Percentiles rank a stretch among this genome's conserved stretches.
Evolutionary conservation across 92 coral and sea anemone species (phyloP).

Genomic region (Zoanthus gigantus): DNA sequence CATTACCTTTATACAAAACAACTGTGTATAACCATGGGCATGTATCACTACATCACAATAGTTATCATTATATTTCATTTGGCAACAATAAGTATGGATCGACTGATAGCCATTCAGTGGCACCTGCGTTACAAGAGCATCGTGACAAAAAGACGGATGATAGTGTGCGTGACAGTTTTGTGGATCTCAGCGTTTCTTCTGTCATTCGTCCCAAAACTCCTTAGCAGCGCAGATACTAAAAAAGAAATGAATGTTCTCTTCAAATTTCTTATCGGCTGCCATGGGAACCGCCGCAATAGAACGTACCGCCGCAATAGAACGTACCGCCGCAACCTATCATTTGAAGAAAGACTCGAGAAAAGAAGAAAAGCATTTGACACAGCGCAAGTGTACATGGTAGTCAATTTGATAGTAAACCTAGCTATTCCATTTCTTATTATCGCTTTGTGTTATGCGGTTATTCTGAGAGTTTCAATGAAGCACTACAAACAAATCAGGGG

Average conservation of each 20-base stretch:
- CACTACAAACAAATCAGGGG: constrained; percentile 12
- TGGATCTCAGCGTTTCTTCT: neutral
- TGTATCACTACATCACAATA: neutral
- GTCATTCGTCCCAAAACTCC: neutral
- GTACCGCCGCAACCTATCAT: neutral
- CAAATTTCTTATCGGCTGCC: neutral
- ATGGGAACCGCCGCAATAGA: neutral
- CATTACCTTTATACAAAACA: neutral
- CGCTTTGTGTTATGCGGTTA: neutral
- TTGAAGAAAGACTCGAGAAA: neutral
- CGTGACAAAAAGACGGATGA: constrained; percentile 18
- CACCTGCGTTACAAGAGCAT: constrained; percentile 22
- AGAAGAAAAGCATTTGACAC: neutral
- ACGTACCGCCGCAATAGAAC: neutral
- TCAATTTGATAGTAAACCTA: neutral
- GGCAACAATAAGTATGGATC: constrained; percentile 17
- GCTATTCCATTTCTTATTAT: constrained; percentile 18
- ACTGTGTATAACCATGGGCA: neutral
- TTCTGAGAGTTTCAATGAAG: neutral
- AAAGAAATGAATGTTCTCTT: neutral
- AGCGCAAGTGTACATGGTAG: neutral
- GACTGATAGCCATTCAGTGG: constrained; percentile 35
- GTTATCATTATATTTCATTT: constrained; percentile 35
- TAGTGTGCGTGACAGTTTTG: neutral
- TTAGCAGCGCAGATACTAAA: neutral